These are phyloP conservation scores for Carposina sasakii DNA, from an alignment of 1,140 invertebrate species.

Conservation along the genomic window DNA sequence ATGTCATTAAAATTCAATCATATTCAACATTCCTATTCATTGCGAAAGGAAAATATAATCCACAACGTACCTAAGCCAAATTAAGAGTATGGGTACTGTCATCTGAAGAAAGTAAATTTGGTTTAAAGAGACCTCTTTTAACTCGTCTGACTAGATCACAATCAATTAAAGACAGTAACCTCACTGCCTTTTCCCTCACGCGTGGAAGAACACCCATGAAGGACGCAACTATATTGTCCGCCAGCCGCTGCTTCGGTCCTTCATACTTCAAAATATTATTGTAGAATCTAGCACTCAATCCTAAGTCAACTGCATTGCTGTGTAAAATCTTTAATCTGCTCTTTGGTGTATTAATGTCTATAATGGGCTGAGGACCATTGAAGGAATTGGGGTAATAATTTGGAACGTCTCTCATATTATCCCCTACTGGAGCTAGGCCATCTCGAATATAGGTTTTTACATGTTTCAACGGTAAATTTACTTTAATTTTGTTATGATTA, in stretches of 20 bases:
- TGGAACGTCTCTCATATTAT: slow-evolving; percentile 82
- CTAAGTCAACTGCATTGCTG: slow-evolving; percentile 3
- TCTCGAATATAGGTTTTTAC: slow-evolving; percentile 79
- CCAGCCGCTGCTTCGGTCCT: background rate
- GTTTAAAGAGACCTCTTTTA: no score
- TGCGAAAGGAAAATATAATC: no score
- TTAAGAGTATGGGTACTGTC: no score
- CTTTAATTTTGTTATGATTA: slow-evolving; percentile 87
- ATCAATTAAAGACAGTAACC: background rate
- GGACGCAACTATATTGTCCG: background rate
- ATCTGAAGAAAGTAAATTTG: no score
- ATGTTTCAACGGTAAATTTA: slow-evolving; percentile 88
- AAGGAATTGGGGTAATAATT: slow-evolving; percentile 96
- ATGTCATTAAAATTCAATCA: no score
- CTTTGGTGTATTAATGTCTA: slow-evolving; percentile 3
- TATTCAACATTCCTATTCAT: no score
- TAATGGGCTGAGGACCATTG: slow-evolving; percentile 74
- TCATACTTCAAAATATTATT: slow-evolving; percentile 1
- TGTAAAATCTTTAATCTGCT: background rate
- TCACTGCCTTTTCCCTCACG: background rate
- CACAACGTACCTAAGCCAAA: no score
- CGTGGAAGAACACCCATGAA: background rate
- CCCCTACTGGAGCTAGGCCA: slow-evolving; percentile 76
- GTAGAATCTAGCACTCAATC: slow-evolving; percentile 2
- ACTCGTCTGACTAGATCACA: background rate